A percentile compares a stretch with the other conserved stretches of the same genome.
These are phyloP conservation scores for Setipinna tenuifilis DNA, from an alignment of 2,797 vertebrate genomes.

Conservation along the genomic window DNA sequence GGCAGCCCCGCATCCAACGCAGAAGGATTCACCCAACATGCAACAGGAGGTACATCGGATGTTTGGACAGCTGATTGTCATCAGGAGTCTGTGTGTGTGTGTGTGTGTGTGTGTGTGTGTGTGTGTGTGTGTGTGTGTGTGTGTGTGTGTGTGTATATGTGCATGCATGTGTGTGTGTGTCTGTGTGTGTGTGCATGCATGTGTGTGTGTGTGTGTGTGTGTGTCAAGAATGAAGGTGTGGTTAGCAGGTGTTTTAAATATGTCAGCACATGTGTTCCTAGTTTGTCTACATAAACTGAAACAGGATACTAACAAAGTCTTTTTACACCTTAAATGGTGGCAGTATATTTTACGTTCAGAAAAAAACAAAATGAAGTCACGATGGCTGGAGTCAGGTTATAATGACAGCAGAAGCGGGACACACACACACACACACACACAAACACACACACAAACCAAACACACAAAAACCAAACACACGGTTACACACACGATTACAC, in stretches of 20 bases:
- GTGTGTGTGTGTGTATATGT: not conserved
- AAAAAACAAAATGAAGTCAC: not conserved
- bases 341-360: not conserved
- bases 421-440: no score
- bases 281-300: not conserved
- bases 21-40: not conserved
- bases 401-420: not conserved
- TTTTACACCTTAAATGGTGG: not conserved
- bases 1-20: not conserved
- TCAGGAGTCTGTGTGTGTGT: not conserved
- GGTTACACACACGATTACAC: no score
- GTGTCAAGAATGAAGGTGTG: not conserved
- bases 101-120: conserved; percentile 17
- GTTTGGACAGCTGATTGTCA: conserved; percentile 26
- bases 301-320: not conserved
- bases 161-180: not conserved
- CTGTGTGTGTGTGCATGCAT: not conserved
- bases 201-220: not conserved
- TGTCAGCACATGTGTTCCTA: not conserved
- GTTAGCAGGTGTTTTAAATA: conserved; percentile 17
- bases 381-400: not conserved
- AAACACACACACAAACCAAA: no score
- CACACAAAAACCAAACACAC: no score
- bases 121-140: conserved; percentile 8
- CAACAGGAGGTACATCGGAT: not conserved